Evolutionary conservation across 2,113 vertebrate genomes (phyloP), one percentile per base, ranked within the genome.

Genomic region (Prinia subflava): DNA sequence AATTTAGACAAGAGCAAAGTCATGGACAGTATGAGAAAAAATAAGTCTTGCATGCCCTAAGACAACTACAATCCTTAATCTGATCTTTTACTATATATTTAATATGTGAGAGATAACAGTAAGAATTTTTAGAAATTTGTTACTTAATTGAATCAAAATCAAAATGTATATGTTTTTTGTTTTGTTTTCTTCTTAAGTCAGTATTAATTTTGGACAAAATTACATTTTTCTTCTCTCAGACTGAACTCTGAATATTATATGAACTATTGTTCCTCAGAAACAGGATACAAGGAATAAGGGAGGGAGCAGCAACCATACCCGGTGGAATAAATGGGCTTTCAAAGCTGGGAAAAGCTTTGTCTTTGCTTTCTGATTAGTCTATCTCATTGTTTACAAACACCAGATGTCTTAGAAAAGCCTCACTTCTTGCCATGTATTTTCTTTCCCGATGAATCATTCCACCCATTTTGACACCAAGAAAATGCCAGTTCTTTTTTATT

Each of bases 321-420:
- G 1, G 16, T 21, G 23, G 49, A 87, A 74, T 77, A 92, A 80
- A 86, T 74, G 37, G 37, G 13, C 17, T 89, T 94, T 94, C 42
- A 86, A 76, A 80, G 20, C 50, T 39, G 33, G n/a, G 56, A 81
- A 81, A 92, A 84, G 11, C 17, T 83, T 83, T 86, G 49, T 30
- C 47, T 91, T 70, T 67, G 42, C 28, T 89, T 93, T 94, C 47
- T 71, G 65, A 75, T 89, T 68, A 59, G 15, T 62, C 82, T 86
- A 71, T 74, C 74, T 96, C 22, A 81, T 23, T 87, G 60, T 92
- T 91, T 92, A 60, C 83, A 81, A 78, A 75, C 47, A 73, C 27
- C 69, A 92, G 52, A 83, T 85, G 52, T 89, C 64, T 90, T 59
- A 93, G 71, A 81, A 93, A 87, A 60, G 19, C 22, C 20, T 82